Evolutionary conservation across 2,888 invertebrate genomes (phyloP), one percentile per base, ranked within the genome.

Genomic region (Esperia sulphurella): DNA sequence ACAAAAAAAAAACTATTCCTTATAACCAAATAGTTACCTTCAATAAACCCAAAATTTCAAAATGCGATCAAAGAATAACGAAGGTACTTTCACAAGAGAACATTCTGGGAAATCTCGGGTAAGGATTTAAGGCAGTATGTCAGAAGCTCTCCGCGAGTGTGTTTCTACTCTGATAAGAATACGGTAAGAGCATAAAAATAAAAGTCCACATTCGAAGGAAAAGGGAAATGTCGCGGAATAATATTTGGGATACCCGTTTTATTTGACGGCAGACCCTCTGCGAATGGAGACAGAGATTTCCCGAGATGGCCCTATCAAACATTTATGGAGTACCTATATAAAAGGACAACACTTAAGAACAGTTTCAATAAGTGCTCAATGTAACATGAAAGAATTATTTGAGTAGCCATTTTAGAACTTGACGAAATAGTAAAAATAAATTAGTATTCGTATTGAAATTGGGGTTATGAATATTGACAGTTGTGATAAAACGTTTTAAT

Each of bases 231-330:
- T 80, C 83, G 75, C 70, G 73, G 85, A 86, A 89, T 89, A 87
- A 87, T 89, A 88, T 88, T 88, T 86, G 86, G 85, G 87, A 87
- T 83, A 81, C 78, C 75, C 77, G 83, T 87, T 89, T 89, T 88
- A 89, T 89, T 89, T 89, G 87, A 88, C 74, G 82, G 83, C 82
- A 76, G 88, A 87, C 88, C 88, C 88, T 89, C 78, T 76, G 70
- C 76, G 84, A 85, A 86, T 85, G 86, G 83, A 85, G 88, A 83
- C 86, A 82, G 84, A 87, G 88, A 87, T 88, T 87, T 87, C 80
- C 84, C 87, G 87, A 82, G 87, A 89, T 87, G 84, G 85, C 78
- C 84, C 88, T 86, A 87, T 89, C 88, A 87, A 88, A 89, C 86
- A 87, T 89, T 89, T 89, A 88, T 88, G 79, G 85, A 87, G 84